Base-by-base conservation (phyloP, 2,113 vertebrate genomes). In the Callionymus lyra region DNA sequence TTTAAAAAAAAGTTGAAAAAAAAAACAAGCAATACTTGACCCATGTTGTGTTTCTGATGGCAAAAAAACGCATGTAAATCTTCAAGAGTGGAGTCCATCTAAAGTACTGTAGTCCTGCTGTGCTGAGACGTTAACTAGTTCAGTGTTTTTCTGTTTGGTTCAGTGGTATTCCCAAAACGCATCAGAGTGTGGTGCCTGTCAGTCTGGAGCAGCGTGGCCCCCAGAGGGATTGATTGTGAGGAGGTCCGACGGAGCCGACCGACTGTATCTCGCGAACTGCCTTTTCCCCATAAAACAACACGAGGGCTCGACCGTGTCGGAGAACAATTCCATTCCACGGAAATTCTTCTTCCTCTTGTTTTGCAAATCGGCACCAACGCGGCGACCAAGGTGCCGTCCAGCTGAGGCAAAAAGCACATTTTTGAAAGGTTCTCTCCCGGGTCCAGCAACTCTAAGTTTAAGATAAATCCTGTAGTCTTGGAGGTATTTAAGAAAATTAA, bases 21-120 rank as follows among this genome's bases (percentile, higher is more conserved):
- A 34, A 58, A 63, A 48, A 62, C 41, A 64, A 74, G 74, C 79
- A 79, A 82, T 82, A 82, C 55, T 76, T 70, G 31, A 47, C 41
- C 56, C 32, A 34, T 69, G 44, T 36, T 46, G 27, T 66, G 53
- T 53, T 50, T 59, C 12, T 39, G 21, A 52, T 56, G 31, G 49
- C 53, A 41, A 34, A 31, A 34, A 55, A 66, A 60, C 46, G 59
- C 57, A 65, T 77, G 66, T 53, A 44, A 58, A 61, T 57, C 56
- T 63, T 75, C 61, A 70, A 63, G 43, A 68, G 47, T 53, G 56
- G 47, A 62, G 56, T 64, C 38, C 50, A 53, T 73, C 58, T 59
- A 4, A 53, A 61, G 60, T 72, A 57, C 58, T 59, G 40, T 71
- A 57, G 49, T 63, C 53, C 70, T 52, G 42, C 52, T 47, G 67